These are phyloP conservation scores for Pardalotus punctatus DNA, from an alignment of 2,113 vertebrate genomes.

Conservation along the genomic window DNA sequence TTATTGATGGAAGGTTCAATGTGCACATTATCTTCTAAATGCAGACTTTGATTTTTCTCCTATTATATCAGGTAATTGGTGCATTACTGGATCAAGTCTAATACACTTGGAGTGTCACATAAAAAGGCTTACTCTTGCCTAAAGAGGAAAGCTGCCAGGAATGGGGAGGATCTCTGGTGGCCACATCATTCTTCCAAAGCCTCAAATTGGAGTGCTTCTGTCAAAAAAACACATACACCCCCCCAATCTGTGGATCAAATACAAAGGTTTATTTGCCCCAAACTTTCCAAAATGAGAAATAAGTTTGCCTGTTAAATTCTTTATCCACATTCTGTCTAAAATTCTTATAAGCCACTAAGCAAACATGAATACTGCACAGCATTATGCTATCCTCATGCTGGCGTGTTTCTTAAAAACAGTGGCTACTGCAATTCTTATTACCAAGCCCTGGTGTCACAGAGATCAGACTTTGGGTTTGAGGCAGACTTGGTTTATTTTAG, in stretches of 20 bases:
- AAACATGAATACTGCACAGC: background rate
- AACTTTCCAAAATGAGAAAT: background rate
- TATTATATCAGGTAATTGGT: background rate
- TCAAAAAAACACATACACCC: background rate
- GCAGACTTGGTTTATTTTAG: background rate
- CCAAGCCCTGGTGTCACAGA: background rate
- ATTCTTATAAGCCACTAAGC: background rate
- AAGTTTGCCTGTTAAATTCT: background rate
- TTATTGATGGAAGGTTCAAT: background rate
- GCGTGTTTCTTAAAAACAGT: background rate
- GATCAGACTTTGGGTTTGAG: background rate
- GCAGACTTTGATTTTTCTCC: background rate
- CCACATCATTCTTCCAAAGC: background rate
- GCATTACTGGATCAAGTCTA: background rate
- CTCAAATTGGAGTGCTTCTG: background rate
- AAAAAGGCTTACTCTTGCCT: background rate
- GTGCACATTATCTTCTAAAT: background rate
- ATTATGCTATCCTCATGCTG: accelerated
- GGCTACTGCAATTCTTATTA: background rate
- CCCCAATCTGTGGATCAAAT: background rate
- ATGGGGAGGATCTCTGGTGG: background rate
- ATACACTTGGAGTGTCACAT: background rate
- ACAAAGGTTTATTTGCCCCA: background rate
- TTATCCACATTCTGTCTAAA: background rate
- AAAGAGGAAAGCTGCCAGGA: background rate